These are phyloP conservation scores for Nannoperca obscura DNA, from an alignment of 2,797 vertebrate species.

Conservation along the genomic window DNA sequence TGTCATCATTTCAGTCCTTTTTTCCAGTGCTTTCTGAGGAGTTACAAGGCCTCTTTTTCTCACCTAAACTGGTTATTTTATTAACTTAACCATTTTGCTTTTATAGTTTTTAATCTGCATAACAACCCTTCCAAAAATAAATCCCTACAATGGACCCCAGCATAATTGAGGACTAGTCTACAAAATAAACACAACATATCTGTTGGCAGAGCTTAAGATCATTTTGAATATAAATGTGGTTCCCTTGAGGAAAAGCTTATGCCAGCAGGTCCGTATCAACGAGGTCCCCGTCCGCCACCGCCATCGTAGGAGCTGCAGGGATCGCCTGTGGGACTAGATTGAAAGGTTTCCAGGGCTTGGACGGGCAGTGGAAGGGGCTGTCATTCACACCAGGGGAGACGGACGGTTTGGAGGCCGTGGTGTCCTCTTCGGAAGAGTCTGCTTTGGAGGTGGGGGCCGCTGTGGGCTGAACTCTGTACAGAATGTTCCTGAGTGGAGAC, in stretches of 20 bases:
- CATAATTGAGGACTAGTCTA: conserved; percentile 2
- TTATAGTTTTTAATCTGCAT: conserved; percentile 6
- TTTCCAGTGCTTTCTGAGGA: conserved; percentile 14
- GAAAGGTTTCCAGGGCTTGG: conserved; percentile 85
- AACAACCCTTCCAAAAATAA: not conserved
- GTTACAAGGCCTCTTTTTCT: not conserved
- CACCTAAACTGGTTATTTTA: not conserved
- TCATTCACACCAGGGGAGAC: rapidly evolving
- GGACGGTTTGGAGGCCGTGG: conserved; percentile 18
- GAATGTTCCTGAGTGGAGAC: conserved; percentile 79
- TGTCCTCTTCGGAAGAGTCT: conserved; percentile 85
- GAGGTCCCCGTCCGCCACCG: not conserved
- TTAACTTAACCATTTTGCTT: conserved; percentile 5
- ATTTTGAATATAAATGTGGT: conserved; percentile 6
- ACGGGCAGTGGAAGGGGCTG: conserved; percentile 80
- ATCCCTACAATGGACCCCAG: not conserved
- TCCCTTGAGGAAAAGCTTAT: conserved; percentile 30
- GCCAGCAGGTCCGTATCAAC: conserved; percentile 66
- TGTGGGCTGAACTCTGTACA: no score
- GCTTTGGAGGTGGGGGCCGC: conserved; percentile 21
- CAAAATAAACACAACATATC: conserved; percentile 12
- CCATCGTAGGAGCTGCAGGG: not conserved
- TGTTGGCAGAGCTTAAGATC: not conserved
- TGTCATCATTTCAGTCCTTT: conserved; percentile 15
- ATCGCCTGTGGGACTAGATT: not conserved